Base-by-base conservation (phyloP, 2,888 invertebrate species). In the Eubasilissa splendida region DNA sequence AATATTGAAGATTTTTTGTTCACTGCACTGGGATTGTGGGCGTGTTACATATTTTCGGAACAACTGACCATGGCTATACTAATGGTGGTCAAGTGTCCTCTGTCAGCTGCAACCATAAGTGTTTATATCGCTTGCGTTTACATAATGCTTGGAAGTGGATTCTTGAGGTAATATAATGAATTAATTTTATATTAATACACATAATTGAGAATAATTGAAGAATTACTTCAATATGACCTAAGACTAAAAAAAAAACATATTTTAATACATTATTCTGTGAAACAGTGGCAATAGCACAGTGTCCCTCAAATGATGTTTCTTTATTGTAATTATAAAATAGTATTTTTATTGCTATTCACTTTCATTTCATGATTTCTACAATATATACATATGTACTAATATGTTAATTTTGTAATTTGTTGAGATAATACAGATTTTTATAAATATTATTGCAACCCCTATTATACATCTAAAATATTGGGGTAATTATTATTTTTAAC, bases 41-140 rank as follows among this genome's bases (percentile, higher is more conserved):
- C 96, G 0, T 95, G 96, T 86, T 97, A 95, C 87, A 91, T 96
- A 0, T 94, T 96, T 85, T 94, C 96, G 0, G 97, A 97, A 86
- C 97, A 97, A 86, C 93, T 96, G 84, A 93, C 96, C 0, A 93
- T 97, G 82, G 94, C 95, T 0, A 91, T 96, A 75, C 90, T 97
- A 88, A 93, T 96, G 92, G 91, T 96, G 22, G 92, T 97, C 0
- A 95, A 95, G 86, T 93, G 94, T 84, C 93, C 95, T 0, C 92
- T 96, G 80, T 93, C 93, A 14, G 96, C 96, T 0, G 95, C 95
- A 33, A 93, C 96, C 77, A 92, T 94, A 22, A 95, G 96, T 71
- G 91, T 95, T n/a, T 96, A 96, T 86, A 90, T 96, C 76, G 92
- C 95, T 2, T 93, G 95, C 80, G 89, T 96, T 9, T 95, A 93